phyloP scores from a whole-genome alignment of 1,140 invertebrate genomes.

The Drosophila guanche region DNA sequence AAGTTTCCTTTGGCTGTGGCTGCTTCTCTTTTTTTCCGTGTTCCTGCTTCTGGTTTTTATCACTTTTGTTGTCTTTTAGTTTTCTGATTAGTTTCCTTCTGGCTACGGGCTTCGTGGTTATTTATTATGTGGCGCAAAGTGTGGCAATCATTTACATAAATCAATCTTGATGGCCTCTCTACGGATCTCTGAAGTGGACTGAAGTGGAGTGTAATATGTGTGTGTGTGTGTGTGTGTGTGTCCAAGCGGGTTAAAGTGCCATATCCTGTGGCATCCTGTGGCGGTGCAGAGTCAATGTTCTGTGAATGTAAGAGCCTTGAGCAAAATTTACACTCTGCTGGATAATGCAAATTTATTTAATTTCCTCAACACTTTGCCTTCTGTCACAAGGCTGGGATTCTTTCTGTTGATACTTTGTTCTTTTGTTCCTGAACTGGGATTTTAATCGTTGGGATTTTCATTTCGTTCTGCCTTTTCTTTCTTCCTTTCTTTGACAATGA shows the following conservation, averaged over 20 bases:
- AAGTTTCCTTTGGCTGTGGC: conserved; percentile 43
- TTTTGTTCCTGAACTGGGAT: background rate
- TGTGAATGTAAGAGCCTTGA: too few species aligned
- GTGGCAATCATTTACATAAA: conserved; percentile 80
- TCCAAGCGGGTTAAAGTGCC: conserved; percentile 35
- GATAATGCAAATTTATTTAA: conserved; percentile 13
- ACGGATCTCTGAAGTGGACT: conserved; percentile 12
- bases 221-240: background rate
- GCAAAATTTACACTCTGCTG: conserved; percentile 2
- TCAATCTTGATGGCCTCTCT: conserved; percentile 62
- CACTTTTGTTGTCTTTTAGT: conserved; percentile 64
- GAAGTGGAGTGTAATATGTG: too few species aligned
- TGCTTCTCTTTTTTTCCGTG: conserved; percentile 4
- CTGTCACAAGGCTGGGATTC: background rate
- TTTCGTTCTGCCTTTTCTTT: background rate
- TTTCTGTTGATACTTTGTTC: background rate
- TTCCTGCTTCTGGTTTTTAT: conserved; percentile 51
- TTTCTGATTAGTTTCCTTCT: conserved; percentile 58
- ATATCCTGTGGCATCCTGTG: conserved; percentile 17
- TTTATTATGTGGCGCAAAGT: conserved; percentile 79
- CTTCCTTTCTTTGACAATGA: conserved; percentile 5
- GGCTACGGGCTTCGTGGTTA: conserved; percentile 40
- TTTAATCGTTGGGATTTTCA: conserved; percentile 4
- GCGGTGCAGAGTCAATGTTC: too few species aligned
- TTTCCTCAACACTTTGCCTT: background rate